Evolutionary conservation across 1,140 invertebrate species (phyloP).

Genomic region (Eufriesea mexicana): DNA sequence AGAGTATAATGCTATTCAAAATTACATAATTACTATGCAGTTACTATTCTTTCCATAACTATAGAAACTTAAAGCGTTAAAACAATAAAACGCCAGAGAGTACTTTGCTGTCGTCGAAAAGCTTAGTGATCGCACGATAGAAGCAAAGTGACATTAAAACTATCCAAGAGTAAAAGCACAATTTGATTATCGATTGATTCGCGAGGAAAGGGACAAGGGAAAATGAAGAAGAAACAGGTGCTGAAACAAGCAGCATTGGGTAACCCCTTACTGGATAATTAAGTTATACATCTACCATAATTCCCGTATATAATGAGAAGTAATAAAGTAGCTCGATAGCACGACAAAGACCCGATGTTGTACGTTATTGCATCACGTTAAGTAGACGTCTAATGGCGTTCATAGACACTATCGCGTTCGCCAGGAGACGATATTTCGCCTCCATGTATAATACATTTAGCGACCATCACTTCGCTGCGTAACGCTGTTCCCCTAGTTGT

Average conservation of each 20-base stretch:
- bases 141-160: background rate
- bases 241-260: background rate
- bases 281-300: slow-evolving; percentile 5
- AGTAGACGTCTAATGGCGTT: slow-evolving; percentile 52
- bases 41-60: too few relatives aligned
- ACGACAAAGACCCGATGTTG: slow-evolving; percentile 5
- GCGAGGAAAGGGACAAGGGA: too few relatives aligned
- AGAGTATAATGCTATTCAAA: too few relatives aligned
- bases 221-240: background rate
- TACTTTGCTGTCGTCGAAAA: background rate
- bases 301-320: background rate
- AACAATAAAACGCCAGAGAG: background rate
- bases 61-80: background rate
- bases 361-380: slow-evolving; percentile 54
- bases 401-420: slow-evolving; percentile 3
- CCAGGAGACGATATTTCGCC: slow-evolving; percentile 32
- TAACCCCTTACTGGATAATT: background rate
- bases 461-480: background rate
- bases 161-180: background rate
- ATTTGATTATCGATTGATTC: background rate
- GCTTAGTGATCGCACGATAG: too few relatives aligned
- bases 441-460: background rate
- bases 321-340: slow-evolving; percentile 25
- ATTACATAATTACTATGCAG: too few relatives aligned
- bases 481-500: slow-evolving; percentile 18